Conservation (phyloP, 2,888 invertebrate species). For the Lasioglossum calceatum region DNA sequence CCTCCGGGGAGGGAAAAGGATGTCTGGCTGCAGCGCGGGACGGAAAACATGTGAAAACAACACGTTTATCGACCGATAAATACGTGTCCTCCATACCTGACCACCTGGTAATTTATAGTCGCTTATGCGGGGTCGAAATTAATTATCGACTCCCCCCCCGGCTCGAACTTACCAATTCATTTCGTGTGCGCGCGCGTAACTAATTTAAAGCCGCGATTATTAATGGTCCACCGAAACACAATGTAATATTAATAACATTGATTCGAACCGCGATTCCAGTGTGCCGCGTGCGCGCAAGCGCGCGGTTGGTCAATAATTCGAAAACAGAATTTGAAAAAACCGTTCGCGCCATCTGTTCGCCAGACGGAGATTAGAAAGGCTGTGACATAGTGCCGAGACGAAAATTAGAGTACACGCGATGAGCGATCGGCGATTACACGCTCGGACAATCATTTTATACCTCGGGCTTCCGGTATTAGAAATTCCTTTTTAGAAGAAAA, state of each 20-base stretch:
- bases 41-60: constrained; percentile 34
- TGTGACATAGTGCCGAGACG: background rate
- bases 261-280: constrained; percentile 22
- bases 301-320: constrained; percentile 1
- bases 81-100: constrained; percentile 27
- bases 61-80: constrained; percentile 41
- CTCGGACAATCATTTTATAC: background rate
- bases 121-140: constrained; percentile 58
- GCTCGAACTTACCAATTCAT: constrained; percentile 62
- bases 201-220: constrained; percentile 62
- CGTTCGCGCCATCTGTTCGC: background rate
- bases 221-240: constrained; percentile 57
- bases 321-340: background rate
- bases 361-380: background rate
- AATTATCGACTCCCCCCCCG: constrained; percentile 43
- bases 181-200: constrained; percentile 59
- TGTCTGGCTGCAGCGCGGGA: no score
- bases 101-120: constrained; percentile 53
- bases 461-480: background rate
- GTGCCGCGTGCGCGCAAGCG: background rate
- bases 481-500: background rate
- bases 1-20: background rate
- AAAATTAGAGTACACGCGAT: background rate
- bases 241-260: constrained; percentile 63
- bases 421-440: background rate